A percentile compares a stretch with the other conserved stretches of the same genome.
Conservation (phyloP, 2,888 invertebrate genomes). For the Erynnis tages region DNA sequence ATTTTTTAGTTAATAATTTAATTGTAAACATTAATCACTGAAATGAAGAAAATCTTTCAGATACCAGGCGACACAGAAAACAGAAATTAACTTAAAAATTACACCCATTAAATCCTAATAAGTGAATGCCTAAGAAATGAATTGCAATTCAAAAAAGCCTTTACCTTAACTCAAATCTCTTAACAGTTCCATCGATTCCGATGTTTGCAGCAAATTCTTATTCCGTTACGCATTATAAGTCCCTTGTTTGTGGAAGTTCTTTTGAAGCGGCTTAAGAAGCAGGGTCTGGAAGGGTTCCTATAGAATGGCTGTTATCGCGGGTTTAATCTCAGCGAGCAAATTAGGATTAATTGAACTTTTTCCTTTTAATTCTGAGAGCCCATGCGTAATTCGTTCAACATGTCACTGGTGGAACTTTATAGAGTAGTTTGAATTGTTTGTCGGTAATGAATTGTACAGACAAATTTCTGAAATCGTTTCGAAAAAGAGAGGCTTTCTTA, state of each 20-base stretch:
- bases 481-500: too few relatives aligned
- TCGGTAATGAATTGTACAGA: too few relatives aligned
- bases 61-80: too few relatives aligned
- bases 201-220: conserved; percentile 60
- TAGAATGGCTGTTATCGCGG: conserved; percentile 70
- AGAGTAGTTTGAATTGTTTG: conserved; percentile 18
- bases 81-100: too few relatives aligned
- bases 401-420: conserved; percentile 53
- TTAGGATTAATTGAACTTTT: conserved; percentile 81
- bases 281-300: conserved; percentile 72
- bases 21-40: too few relatives aligned
- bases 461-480: too few relatives aligned
- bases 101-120: too few relatives aligned
- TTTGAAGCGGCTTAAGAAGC: conserved; percentile 74
- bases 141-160: conserved; percentile 29
- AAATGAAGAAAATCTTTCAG: too few relatives aligned
- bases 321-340: conserved; percentile 76
- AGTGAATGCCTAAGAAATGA: too few relatives aligned
- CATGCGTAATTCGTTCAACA: conserved; percentile 66
- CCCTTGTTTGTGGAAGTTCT: conserved; percentile 75
- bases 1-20: too few relatives aligned
- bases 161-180: conserved; percentile 31
- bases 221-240: conserved; percentile 71
- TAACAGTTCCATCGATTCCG: conserved; percentile 47
- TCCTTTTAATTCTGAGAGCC: conserved; percentile 62